A percentile compares a stretch with the other conserved stretches of the same genome.
Conservation (phyloP, 2,113 vertebrate species). For the Anser brachyrhynchus region DNA sequence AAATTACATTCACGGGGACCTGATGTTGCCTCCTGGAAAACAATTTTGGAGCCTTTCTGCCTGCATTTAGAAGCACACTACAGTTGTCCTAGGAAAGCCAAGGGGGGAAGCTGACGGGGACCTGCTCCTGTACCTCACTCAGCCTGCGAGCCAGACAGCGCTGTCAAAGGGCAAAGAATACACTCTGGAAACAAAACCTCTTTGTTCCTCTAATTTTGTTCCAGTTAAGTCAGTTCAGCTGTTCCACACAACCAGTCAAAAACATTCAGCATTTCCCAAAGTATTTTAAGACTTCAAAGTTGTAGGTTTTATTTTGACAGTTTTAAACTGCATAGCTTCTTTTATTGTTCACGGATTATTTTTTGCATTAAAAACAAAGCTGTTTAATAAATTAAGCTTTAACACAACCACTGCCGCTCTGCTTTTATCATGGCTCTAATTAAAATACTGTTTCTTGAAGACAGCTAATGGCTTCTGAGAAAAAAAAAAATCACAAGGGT, state of each 20-base stretch:
- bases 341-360: not conserved
- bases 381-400: constrained; percentile 65
- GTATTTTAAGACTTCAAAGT: constrained; percentile 73
- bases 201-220: constrained; percentile 73
- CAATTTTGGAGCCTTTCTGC: not conserved
- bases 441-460: constrained; percentile 63
- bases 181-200: constrained; percentile 61
- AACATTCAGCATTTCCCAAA: constrained; percentile 62
- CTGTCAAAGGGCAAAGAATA: constrained; percentile 67
- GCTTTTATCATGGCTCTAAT: constrained; percentile 65
- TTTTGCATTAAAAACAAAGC: constrained; percentile 49
- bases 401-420: not conserved
- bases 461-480: not conserved
- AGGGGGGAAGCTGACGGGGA: not conserved
- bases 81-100: not conserved
- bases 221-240: constrained; percentile 74
- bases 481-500: not conserved
- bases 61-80: not conserved
- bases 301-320: constrained; percentile 63
- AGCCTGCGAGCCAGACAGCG: not conserved
- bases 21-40: not conserved
- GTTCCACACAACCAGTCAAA: constrained; percentile 67
- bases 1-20: constrained; percentile 10
- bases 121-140: not conserved
- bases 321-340: constrained; percentile 4